phyloP scores from a whole-genome alignment of 2,888 invertebrate species.

The Archips xylosteana region DNA sequence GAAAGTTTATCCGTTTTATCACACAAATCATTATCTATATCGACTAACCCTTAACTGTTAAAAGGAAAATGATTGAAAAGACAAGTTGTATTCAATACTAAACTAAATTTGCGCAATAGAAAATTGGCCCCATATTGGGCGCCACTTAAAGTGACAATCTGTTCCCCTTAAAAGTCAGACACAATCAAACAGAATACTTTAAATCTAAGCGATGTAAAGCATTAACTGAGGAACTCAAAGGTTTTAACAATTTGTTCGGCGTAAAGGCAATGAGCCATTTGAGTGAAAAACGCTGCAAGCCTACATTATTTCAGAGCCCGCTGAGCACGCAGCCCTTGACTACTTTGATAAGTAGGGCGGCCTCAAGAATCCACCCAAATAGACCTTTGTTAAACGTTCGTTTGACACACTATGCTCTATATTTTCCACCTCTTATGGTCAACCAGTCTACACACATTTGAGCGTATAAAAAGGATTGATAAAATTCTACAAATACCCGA shows the following conservation, averaged over 20 bases:
- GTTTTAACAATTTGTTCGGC: conserved; percentile 29
- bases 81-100: background rate
- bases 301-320: conserved; percentile 32
- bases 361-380: conserved; percentile 31
- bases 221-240: conserved; percentile 16
- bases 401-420: conserved; percentile 21
- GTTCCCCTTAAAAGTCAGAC: background rate
- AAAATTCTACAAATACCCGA: no score
- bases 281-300: conserved; percentile 25
- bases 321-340: conserved; percentile 38
- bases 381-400: conserved; percentile 36
- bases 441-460: background rate
- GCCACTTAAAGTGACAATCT: conserved; percentile 42
- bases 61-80: background rate
- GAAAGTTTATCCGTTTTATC: background rate
- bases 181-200: background rate
- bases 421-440: conserved; percentile 2
- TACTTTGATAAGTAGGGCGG: conserved; percentile 41
- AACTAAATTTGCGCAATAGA: background rate
- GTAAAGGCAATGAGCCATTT: conserved; percentile 38
- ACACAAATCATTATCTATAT: background rate
- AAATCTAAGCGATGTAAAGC: conserved; percentile 23
- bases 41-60: background rate
- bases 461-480: background rate
- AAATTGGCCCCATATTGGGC: conserved; percentile 47